Conservation (phyloP, 2,113 vertebrate genomes). For the Bolborhynchus lineola region DNA sequence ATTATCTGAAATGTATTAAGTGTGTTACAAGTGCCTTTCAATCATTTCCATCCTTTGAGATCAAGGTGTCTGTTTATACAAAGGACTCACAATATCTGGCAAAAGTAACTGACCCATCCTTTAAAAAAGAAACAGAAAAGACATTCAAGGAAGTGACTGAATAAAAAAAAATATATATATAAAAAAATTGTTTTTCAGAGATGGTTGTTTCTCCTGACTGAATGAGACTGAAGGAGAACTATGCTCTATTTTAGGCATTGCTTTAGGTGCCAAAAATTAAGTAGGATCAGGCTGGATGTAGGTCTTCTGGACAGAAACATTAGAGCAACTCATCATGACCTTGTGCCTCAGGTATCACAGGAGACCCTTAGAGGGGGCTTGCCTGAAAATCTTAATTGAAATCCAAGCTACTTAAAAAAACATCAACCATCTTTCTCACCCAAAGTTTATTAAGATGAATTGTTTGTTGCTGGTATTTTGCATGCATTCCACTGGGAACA, state of each 20-base stretch:
- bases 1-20: not conserved
- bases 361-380: not conserved
- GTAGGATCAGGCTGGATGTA: not conserved
- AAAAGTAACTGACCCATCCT: not conserved
- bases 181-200: not conserved
- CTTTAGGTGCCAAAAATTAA: not conserved
- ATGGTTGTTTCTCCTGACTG: not conserved
- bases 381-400: not conserved
- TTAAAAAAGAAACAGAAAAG: not conserved
- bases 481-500: not conserved
- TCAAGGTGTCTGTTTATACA: not conserved
- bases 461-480: not conserved
- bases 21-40: not conserved
- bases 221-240: not conserved
- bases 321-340: not conserved
- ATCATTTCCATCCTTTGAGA: not conserved
- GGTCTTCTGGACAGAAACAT: not conserved
- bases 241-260: not conserved
- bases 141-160: not conserved
- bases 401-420: not conserved
- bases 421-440: not conserved
- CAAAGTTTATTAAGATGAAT: not conserved
- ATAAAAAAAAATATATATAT: too few species aligned
- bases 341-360: not conserved
- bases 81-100: not conserved